Base-by-base conservation (phyloP, 2,113 vertebrate genomes). In the Gallinago paraguaiae region DNA sequence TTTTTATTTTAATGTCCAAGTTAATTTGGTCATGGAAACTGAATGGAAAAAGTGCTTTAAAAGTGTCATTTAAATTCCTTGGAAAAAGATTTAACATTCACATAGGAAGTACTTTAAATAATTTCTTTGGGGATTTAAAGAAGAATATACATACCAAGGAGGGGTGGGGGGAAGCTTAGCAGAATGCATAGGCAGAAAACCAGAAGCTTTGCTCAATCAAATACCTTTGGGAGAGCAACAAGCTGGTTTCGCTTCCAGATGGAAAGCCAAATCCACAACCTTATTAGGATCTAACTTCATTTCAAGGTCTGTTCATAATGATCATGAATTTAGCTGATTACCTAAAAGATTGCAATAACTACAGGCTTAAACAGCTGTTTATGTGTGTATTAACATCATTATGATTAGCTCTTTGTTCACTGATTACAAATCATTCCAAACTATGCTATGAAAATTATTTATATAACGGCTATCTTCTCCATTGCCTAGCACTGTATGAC, bases 201-300 rank as follows among this genome's bases (percentile, higher is more conserved):
- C 30, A 87, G 28, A 50, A 91, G 13, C 19, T 45, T 85, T 87
- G 33, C 60, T 92, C 77, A 91, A 43, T 64, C 60, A 57, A 51
- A 78, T 87, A 51, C 51, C 43, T 88, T 86, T 4, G 3, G 81
- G 46, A 79, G 30, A 89, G 9, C 14, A 87, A 57, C 18, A 59
- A 11, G 5, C 16, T 84, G 13, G 11, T 39, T 87, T 89, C 4
- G 0, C 27, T 82, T 84, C 45, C 84, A 89, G 70, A 89, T 65
- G 31, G 20, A 27, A 82, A 87, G 48, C 30, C 8, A 7, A 91
- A 76, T 80, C 64, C 37, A 54, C 69, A 87, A 85, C 74, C 75
- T 72, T 96, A 82, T 92, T 91, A 91, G 70, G 74, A 82, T 45
- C 14, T 69, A 89, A 91, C 56, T 20, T n/a, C 37, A 63, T 53